Evolutionary conservation across 1,140 invertebrate genomes (phyloP).

Genomic region (Chrysoperla carnea): DNA sequence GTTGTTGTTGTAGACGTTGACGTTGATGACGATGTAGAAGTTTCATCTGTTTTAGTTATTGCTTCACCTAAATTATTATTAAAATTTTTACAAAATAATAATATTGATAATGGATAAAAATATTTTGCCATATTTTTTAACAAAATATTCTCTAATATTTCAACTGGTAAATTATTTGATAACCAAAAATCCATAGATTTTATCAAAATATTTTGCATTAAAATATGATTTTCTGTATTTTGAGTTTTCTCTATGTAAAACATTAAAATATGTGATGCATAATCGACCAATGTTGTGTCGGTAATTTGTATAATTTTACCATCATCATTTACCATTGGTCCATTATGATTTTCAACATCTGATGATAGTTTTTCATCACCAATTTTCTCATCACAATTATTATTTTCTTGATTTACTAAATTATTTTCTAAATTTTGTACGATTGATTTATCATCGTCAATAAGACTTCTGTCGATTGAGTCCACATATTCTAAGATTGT

Average conservation of each 20-base stretch:
- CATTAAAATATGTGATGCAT: slow-evolving; percentile 15
- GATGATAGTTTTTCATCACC: too few relatives aligned
- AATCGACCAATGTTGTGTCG: slow-evolving; percentile 7
- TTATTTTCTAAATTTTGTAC: neutral
- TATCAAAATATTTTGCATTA: slow-evolving; percentile 22
- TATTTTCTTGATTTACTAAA: neutral
- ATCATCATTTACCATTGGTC: too few relatives aligned
- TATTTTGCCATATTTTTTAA: slow-evolving; percentile 27
- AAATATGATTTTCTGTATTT: slow-evolving; percentile 20
- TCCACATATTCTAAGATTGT: slow-evolving; percentile 7
- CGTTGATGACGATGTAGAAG: too few relatives aligned
- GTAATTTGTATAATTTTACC: too few relatives aligned
- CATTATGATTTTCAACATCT: too few relatives aligned
- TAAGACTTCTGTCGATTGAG: slow-evolving; percentile 1
- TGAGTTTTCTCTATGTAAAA: slow-evolving; percentile 20
- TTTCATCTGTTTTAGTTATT: slow-evolving; percentile 9
- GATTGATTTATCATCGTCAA: neutral
- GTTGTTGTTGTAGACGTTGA: slow-evolving; percentile 4
- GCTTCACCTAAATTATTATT: slow-evolving; percentile 15
- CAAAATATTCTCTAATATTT: slow-evolving; percentile 21
- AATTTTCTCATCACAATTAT: too few relatives aligned
- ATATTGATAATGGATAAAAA: slow-evolving; percentile 24
- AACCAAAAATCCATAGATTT: slow-evolving; percentile 27
- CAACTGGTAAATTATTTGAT: slow-evolving; percentile 20
- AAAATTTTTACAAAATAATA: slow-evolving; percentile 26